Evolutionary conservation across 2,888 invertebrate genomes (phyloP).

Genomic region (Coenonympha arcania): DNA sequence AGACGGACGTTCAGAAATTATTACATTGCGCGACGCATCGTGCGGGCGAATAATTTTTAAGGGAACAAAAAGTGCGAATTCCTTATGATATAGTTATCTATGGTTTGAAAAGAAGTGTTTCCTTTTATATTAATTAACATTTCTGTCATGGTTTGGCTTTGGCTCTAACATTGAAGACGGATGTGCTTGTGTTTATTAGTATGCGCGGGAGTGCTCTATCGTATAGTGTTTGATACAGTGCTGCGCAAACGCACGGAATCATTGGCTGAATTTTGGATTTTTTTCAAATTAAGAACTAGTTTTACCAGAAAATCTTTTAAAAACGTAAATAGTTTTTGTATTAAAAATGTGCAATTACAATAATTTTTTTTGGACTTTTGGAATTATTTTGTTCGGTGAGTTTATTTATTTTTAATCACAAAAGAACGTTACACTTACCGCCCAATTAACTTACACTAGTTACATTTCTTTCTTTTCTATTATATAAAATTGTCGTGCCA

Average conservation of each 20-base stretch:
- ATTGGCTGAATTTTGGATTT: neutral
- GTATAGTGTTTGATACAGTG: constrained; percentile 10
- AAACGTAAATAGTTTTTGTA: neutral
- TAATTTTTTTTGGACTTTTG: constrained; percentile 14
- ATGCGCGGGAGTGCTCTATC: constrained; percentile 3
- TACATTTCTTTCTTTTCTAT: no score
- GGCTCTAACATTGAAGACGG: constrained; percentile 11
- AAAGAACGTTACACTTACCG: no score
- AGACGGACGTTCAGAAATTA: neutral
- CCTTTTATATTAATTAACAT: constrained; percentile 1
- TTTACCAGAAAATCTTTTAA: no score
- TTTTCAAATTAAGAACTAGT: no score
- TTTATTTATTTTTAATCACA: no score
- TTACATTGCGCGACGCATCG: no score
- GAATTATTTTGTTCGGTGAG: constrained; percentile 15
- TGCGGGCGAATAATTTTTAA: no score
- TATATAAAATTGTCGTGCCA: no score
- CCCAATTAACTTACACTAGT: no score
- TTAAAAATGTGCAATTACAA: constrained; percentile 11
- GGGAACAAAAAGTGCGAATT: no score
- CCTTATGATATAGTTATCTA: no score
- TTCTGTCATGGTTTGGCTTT: constrained; percentile 1
- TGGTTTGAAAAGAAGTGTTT: neutral
- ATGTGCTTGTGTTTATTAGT: constrained; percentile 8
- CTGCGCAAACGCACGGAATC: neutral